Conservation (phyloP, 1,140 invertebrate species). For the Coelopa frigida region DNA sequence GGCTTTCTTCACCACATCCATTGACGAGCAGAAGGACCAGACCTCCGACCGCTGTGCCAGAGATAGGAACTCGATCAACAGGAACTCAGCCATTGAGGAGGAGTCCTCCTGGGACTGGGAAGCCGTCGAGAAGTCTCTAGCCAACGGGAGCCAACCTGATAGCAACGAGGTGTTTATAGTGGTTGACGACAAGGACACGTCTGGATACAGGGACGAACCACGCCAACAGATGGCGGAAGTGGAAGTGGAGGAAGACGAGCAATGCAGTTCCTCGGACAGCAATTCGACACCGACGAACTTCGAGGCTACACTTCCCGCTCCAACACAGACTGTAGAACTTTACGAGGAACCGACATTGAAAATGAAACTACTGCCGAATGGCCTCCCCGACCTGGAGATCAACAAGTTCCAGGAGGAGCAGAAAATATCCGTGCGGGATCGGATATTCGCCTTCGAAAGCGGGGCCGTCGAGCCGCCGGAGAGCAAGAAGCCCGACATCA, state of each 20-base stretch:
- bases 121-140: too few relatives aligned
- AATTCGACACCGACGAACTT: conserved; percentile 23
- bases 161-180: too few relatives aligned
- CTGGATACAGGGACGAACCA: too few relatives aligned
- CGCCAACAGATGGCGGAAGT: conserved; percentile 20
- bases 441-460: conserved; percentile 40
- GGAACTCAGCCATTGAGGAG: not conserved
- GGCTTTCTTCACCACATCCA: conserved; percentile 40
- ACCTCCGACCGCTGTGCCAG: conserved; percentile 6
- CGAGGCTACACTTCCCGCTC: conserved; percentile 16
- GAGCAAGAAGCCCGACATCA: conserved; percentile 15
- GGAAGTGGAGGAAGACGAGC: conserved; percentile 14
- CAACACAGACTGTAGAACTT: too few relatives aligned
- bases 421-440: conserved; percentile 37
- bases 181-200: too few relatives aligned
- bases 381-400: conserved; percentile 30
- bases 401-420: conserved; percentile 26
- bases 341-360: conserved; percentile 24
- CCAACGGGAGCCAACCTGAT: too few relatives aligned
- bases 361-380: conserved; percentile 19
- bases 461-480: not conserved
- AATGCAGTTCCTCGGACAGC: conserved; percentile 16
- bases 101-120: not conserved
- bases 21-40: conserved; percentile 31
- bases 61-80: not conserved